Evolutionary conservation across 1,140 invertebrate genomes (phyloP).

Genomic region (Aphelenchoides avenae): DNA sequence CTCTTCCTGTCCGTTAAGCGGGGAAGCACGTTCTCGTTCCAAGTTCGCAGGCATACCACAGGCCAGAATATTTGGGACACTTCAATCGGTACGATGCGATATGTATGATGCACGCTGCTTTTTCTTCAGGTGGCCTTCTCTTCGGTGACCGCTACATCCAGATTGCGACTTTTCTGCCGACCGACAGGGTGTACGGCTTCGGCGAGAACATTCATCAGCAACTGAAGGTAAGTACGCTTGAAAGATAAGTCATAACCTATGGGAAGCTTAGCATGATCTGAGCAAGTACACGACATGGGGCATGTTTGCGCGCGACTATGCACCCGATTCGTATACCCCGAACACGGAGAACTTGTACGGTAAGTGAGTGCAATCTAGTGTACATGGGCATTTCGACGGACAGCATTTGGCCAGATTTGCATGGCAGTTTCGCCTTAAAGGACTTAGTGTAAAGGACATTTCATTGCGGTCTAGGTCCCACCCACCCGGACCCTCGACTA

Average conservation of each 20-base stretch:
- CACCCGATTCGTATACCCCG: conserved; percentile 53
- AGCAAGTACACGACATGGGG: conserved; percentile 57
- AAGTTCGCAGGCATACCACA: conserved; percentile 18
- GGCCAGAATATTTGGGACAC: conserved; percentile 67
- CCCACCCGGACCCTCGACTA: too few relatives aligned
- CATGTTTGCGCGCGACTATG: conserved; percentile 63
- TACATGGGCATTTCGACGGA: too few relatives aligned
- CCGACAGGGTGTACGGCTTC: conserved; percentile 74
- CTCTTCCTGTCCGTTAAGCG: conserved; percentile 8
- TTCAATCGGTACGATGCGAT: conserved; percentile 69
- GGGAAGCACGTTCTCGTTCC: conserved; percentile 23
- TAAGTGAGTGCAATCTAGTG: too few relatives aligned
- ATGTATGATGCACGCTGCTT: too few relatives aligned
- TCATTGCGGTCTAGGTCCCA: too few relatives aligned
- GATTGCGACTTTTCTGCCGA: conserved; percentile 71
- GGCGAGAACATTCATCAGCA: conserved; percentile 69
- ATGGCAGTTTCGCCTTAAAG: too few relatives aligned
- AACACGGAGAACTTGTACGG: conserved; percentile 50
- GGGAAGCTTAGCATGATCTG: conserved; percentile 48
- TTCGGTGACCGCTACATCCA: conserved; percentile 80
- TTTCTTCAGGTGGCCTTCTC: conserved; percentile 57
- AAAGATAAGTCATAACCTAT: background rate
- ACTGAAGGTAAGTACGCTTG: conserved; percentile 45
- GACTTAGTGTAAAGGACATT: too few relatives aligned
- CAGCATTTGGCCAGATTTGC: too few relatives aligned